Evolutionary conservation across 2,888 invertebrate genomes (phyloP), one percentile per base, ranked within the genome.

Genomic region (Slavum lentiscoides): DNA sequence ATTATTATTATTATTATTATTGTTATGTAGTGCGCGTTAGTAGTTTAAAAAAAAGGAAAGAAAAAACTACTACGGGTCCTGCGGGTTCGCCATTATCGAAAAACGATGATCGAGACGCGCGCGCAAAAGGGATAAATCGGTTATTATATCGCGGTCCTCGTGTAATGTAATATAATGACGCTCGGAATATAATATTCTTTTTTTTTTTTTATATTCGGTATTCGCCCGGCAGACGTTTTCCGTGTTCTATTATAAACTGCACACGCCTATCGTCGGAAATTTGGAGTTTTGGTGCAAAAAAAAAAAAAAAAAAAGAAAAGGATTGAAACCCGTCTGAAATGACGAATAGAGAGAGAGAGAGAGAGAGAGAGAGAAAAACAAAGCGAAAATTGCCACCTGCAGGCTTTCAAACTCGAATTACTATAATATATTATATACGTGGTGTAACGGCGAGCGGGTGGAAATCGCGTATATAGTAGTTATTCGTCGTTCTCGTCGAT

Each of bases 301-400:
- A 30, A 1, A 4, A 30, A 30, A 30, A 1, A 4, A 30, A 69
- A 69, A 68, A 69, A 69, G 53, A 68, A 69, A 69, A 69, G 69
- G 69, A 69, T 69, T 69, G 69, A 11, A 19, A 43, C 39, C 66
- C 39, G 66, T 39, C 11, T 17, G 43, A 64, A 66, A 30, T 30
- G 30, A 30, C 30, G 30, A 30, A 4, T 30, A 30, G 30, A 30
- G 30, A 30, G 30, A 30, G 4, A 30, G 30, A 30, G 30, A 30
- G n/a, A 30, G 30, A 30, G 30, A 30, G 30, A 30, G 4, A 30
- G 30, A 30, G 30, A 30, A 23, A 53, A 68, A 66, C 11, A 21
- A 43, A 53, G 1, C 49, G 49, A 69, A 69, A 69, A 69, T 15
- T 53, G 69, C 69, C 69, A 69, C 53, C 69, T 69, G n/a, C n/a